These are phyloP conservation scores for Tinea semifulvella DNA, from an alignment of 2,888 invertebrate species.

Conservation along the genomic window DNA sequence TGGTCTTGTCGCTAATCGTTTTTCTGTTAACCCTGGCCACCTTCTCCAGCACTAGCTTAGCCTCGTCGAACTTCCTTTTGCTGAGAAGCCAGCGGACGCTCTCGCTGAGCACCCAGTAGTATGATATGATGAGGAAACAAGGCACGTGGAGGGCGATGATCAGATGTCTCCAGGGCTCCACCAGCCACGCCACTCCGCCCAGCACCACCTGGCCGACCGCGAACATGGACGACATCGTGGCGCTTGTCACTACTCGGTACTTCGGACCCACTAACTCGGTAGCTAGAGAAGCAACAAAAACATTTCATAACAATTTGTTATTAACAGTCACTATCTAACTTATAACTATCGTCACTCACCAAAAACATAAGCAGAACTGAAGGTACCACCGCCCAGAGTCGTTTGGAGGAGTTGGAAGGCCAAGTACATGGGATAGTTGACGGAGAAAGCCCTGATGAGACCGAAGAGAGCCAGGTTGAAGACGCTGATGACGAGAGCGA, in stretches of 20 bases:
- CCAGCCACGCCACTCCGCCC: conserved; percentile 72
- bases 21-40: conserved; percentile 71
- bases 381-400: conserved; percentile 59
- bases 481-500: conserved; percentile 54
- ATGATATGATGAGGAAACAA: conserved; percentile 69
- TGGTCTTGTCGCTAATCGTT: conserved; percentile 59
- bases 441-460: conserved; percentile 61
- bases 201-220: conserved; percentile 75
- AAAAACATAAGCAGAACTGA: conserved; percentile 55
- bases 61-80: conserved; percentile 69
- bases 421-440: conserved; percentile 63
- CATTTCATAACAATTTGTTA: neutral
- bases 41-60: conserved; percentile 65
- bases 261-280: conserved; percentile 81
- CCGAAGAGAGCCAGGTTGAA: conserved; percentile 54
- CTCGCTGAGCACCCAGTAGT: conserved; percentile 72
- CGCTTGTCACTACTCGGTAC: conserved; percentile 74
- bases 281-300: conserved; percentile 43
- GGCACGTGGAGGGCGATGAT: conserved; percentile 74
- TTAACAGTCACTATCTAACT: neutral
- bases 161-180: conserved; percentile 73
- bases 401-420: conserved; percentile 62
- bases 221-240: conserved; percentile 74
- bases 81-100: conserved; percentile 81
- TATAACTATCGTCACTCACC: conserved; percentile 27